Conservation (phyloP, 2,888 invertebrate species). For the Caenorhabditis panamensis region DNA sequence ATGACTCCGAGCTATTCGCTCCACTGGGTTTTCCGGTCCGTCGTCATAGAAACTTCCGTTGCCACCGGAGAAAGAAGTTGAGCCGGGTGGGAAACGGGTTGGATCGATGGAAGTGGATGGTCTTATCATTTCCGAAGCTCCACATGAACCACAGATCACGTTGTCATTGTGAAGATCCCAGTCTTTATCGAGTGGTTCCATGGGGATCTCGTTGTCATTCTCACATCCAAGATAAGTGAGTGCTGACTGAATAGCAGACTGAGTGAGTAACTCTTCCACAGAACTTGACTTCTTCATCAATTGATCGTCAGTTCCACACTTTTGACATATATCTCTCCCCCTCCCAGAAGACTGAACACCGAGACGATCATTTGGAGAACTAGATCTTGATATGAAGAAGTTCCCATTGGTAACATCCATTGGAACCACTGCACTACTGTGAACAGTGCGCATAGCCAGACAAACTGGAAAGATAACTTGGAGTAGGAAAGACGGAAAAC, state of each 20-base stretch:
- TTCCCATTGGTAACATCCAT: constrained; percentile 16
- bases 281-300: background rate
- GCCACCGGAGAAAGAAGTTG: background rate
- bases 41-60: constrained; percentile 25
- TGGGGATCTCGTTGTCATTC: background rate
- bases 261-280: constrained; percentile 14
- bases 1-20: background rate
- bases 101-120: no score
- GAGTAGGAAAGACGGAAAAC: background rate
- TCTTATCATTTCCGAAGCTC: no score
- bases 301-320: constrained; percentile 1
- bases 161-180: constrained; percentile 22
- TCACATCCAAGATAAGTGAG: background rate
- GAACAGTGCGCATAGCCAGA: constrained; percentile 16
- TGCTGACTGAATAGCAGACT: constrained; percentile 22
- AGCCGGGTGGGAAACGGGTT: background rate
- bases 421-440: constrained; percentile 19
- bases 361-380: background rate
- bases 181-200: constrained; percentile 2
- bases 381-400: constrained; percentile 1
- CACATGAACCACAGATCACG: constrained; percentile 8
- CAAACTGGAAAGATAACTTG: background rate
- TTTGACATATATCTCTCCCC: constrained; percentile 21
- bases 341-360: background rate
- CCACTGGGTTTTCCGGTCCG: background rate